phyloP scores from a whole-genome alignment of 2,113 vertebrate species.

The Mesoclemmys tuberculata region DNA sequence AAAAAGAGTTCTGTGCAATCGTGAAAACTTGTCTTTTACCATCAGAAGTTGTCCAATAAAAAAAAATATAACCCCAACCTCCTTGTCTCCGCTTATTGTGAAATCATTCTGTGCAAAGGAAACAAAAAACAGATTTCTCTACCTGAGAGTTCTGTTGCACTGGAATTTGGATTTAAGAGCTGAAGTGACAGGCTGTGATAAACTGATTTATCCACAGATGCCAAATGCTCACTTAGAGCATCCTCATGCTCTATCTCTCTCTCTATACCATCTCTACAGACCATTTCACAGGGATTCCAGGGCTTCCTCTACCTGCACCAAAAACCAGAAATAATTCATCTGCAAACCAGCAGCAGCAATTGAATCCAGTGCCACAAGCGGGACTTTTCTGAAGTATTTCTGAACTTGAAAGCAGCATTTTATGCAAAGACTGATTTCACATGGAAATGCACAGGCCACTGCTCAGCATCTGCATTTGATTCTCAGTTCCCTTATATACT shows the following conservation, averaged over 20 bases:
- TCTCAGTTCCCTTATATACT: not conserved
- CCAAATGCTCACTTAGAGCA: no score
- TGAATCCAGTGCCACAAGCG: accelerated
- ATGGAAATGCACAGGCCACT: accelerated
- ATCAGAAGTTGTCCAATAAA: not conserved
- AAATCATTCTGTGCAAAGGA: not conserved
- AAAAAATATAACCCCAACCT: not conserved
- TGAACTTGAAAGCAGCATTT: not conserved
- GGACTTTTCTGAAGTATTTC: not conserved
- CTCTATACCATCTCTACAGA: accelerated
- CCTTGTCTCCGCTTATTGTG: not conserved
- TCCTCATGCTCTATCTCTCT: accelerated
- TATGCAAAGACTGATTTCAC: not conserved
- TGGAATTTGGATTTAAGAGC: not conserved
- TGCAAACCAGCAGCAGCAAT: accelerated
- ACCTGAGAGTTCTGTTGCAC: accelerated
- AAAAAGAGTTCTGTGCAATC: not conserved
- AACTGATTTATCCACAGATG: not conserved
- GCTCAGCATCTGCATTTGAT: not conserved
- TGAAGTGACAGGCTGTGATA: not conserved
- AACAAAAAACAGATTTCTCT: not conserved
- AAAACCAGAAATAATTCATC: not conserved
- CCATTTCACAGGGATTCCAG: not conserved
- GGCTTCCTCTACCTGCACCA: not conserved
- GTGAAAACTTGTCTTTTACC: not conserved